Evolutionary conservation across 2,888 invertebrate species (phyloP), one percentile per base, ranked within the genome.

Genomic region (Dasypogon diadema): DNA sequence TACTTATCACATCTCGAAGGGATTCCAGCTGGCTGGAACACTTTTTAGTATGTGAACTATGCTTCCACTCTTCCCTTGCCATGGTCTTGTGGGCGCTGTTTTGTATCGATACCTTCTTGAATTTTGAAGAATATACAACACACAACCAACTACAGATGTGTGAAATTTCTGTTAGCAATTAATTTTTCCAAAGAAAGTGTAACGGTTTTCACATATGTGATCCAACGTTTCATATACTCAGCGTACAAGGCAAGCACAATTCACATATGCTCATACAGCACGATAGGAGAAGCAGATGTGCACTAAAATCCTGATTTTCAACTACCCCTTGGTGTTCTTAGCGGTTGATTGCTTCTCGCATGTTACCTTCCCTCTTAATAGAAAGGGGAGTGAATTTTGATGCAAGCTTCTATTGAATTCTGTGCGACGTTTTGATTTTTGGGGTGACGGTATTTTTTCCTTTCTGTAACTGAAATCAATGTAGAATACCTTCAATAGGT

Each of bases 181-280:
- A 65, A 48, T 16, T 48, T 65, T 46, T 24, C 46, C 48, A 46
- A n/a, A 65, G 16, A 54, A 54, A 70, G 30, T 54, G 70, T 70
- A 70, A 70, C 70, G 70, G 70, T 70, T 70, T 70, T 70, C 30
- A 34, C 70, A 70, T 54, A 51, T 70, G 70, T 26, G 54, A 12
- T 54, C 54, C 24, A n/a, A 30, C 18, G 2, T 26, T 34, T 51
- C 34, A 54, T 26, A 56, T 30, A 54, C 22, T 51, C 51, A n/a
- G 34, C 51, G 12, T 70, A 30, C 18, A 54, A 54, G 70, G 70
- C 54, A 54, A 34, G 34, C 54, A 70, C 54, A 21, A 30, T 70
- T 30, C 18, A 34, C 34, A 54, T 30, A 14, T 21, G 48, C 26
- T 46, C 37, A 54, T 70, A 70, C 14, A 51, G 21, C 51, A 54